Evolutionary conservation across 1,140 invertebrate genomes (phyloP).

Genomic region (Drosophila lowei): DNA sequence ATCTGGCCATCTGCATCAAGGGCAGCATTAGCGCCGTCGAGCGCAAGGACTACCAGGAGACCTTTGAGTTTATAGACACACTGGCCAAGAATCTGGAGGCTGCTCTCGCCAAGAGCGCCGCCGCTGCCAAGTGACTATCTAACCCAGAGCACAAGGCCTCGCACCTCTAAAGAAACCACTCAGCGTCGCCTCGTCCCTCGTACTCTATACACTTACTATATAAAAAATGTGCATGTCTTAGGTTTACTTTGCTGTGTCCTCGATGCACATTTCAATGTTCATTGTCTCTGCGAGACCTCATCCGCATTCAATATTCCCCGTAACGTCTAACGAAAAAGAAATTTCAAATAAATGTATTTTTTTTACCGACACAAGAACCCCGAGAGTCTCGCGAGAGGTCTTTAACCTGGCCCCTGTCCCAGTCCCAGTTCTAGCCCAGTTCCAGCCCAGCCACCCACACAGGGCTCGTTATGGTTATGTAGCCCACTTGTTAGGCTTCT

Average conservation of each 20-base stretch:
- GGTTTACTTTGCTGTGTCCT: slow-evolving; percentile 38
- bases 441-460: slow-evolving; percentile 14
- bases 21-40: slow-evolving; percentile 93
- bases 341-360: slow-evolving; percentile 77
- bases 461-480: slow-evolving; percentile 33
- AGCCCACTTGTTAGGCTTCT: slow-evolving; percentile 67
- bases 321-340: slow-evolving; percentile 40
- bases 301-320: slow-evolving; percentile 28
- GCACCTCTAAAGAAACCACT: slow-evolving; percentile 51
- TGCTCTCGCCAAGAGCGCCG: slow-evolving; percentile 84
- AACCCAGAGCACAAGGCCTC: slow-evolving; percentile 42
- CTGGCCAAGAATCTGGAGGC: slow-evolving; percentile 95
- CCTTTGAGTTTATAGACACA: slow-evolving; percentile 98
- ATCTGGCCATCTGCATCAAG: slow-evolving; percentile 99
- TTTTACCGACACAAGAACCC: slow-evolving; percentile 48
- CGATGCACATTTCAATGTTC: slow-evolving; percentile 49
- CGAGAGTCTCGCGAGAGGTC: slow-evolving; percentile 50
- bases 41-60: slow-evolving; percentile 96
- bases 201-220: slow-evolving; percentile 26
- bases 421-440: no score
- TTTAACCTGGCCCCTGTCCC: slow-evolving; percentile 56
- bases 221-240: slow-evolving; percentile 36
- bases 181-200: slow-evolving; percentile 30
- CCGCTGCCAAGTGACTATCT: slow-evolving; percentile 54
- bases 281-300: slow-evolving; percentile 75